Evolutionary conservation across 2,113 vertebrate species (phyloP).

Genomic region (Plotosus lineatus): DNA sequence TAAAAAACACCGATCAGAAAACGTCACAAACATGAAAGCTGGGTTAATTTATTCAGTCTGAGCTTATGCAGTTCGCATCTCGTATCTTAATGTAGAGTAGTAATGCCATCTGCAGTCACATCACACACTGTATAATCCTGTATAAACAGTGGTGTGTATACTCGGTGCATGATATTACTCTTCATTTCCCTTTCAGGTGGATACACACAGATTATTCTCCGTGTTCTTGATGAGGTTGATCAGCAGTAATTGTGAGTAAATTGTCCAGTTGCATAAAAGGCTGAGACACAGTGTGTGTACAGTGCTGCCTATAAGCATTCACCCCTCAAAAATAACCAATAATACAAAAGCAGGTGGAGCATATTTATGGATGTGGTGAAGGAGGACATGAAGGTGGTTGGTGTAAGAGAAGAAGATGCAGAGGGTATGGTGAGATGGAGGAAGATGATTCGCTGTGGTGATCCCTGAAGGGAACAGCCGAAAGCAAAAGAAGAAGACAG

Average conservation of each 20-base stretch:
- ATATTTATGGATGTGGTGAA: too few species aligned
- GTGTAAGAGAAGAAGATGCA: too few species aligned
- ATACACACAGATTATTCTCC: constrained; percentile 42
- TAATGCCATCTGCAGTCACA: constrained; percentile 48
- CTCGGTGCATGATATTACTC: constrained; percentile 33
- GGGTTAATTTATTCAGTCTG: constrained; percentile 29
- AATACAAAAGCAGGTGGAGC: neutral
- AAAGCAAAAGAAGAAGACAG: too few species aligned
- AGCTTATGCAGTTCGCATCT: constrained; percentile 31
- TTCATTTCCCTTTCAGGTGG: constrained; percentile 43
- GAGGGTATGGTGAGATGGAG: too few species aligned
- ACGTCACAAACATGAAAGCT: neutral
- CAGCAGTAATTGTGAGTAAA: constrained; percentile 2
- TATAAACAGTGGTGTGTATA: constrained; percentile 46
- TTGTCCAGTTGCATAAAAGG: constrained; percentile 32
- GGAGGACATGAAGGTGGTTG: too few species aligned
- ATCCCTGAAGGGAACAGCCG: too few species aligned
- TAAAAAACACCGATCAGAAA: neutral
- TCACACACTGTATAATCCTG: constrained; percentile 52
- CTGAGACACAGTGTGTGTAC: neutral
- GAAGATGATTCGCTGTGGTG: too few species aligned
- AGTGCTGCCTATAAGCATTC: constrained; percentile 8
- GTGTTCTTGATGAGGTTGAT: constrained; percentile 39
- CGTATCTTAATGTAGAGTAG: constrained; percentile 39
- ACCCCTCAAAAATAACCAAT: neutral